phyloP scores from a whole-genome alignment of 2,888 invertebrate genomes.

The Sphinx pinastri region DNA sequence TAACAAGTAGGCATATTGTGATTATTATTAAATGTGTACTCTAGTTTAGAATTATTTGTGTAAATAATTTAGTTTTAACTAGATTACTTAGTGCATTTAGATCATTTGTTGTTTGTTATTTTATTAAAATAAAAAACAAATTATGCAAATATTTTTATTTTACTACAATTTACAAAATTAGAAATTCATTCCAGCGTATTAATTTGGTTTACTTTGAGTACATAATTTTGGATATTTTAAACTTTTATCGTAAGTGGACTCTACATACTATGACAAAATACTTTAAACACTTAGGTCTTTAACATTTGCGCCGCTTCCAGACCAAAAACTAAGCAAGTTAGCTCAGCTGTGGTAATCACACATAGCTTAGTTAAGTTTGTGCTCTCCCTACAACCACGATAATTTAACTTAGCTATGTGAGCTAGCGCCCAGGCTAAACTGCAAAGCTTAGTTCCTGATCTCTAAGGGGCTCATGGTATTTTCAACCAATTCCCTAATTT shows the following conservation, averaged over 20 bases:
- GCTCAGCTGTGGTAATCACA: no score
- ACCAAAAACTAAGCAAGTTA: no score
- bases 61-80: conserved; percentile 25
- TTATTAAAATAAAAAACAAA: conserved; percentile 46
- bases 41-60: conserved; percentile 24
- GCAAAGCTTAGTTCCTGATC: no score
- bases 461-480: no score
- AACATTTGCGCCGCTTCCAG: no score
- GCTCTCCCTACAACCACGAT: no score
- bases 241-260: not conserved
- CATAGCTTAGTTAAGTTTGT: no score
- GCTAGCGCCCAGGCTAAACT: no score
- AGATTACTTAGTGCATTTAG: conserved; percentile 48
- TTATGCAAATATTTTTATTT: conserved; percentile 40
- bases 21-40: conserved; percentile 21
- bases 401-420: no score
- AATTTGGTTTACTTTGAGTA: conserved; percentile 6
- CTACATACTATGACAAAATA: not conserved
- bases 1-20: not conserved
- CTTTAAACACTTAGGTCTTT: not conserved
- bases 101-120: conserved; percentile 47
- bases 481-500: no score
- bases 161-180: conserved; percentile 31
- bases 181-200: conserved; percentile 7
- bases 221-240: not conserved